phyloP scores from a whole-genome alignment of 2,888 invertebrate species.

The Platycheirus albimanus region DNA sequence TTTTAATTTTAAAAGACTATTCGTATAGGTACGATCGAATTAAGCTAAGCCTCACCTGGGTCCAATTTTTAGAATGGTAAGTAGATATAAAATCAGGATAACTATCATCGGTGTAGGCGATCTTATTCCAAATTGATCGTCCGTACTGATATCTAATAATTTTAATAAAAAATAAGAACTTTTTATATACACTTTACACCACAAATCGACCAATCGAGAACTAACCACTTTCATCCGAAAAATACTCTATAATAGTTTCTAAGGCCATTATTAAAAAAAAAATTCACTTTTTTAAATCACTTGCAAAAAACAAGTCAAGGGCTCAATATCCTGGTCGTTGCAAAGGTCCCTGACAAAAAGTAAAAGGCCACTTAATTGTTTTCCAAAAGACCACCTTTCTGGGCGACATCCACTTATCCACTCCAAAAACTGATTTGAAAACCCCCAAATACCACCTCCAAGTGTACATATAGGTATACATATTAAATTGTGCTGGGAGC shows the following conservation, averaged over 20 bases:
- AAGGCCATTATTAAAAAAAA: constrained; percentile 8
- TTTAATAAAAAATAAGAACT: not conserved
- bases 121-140: constrained; percentile 53
- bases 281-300: not conserved
- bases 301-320: not conserved
- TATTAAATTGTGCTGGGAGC: not conserved
- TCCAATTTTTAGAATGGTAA: constrained; percentile 74
- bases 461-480: too few species aligned
- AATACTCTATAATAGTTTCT: not conserved
- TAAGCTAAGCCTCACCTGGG: constrained; percentile 76
- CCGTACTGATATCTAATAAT: constrained; percentile 7
- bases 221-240: constrained; percentile 7
- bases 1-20: too few species aligned
- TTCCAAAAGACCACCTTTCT: constrained; percentile 33
- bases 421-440: constrained; percentile 5
- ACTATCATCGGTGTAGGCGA: constrained; percentile 75
- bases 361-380: not conserved
- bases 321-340: not conserved
- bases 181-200: not conserved
- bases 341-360: not conserved
- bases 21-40: too few species aligned
- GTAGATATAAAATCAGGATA: constrained; percentile 77
- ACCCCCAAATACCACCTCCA: not conserved
- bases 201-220: not conserved
- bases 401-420: constrained; percentile 24